These are phyloP conservation scores for Drosophila guanche DNA, from an alignment of 1,140 invertebrate genomes.

Conservation along the genomic window DNA sequence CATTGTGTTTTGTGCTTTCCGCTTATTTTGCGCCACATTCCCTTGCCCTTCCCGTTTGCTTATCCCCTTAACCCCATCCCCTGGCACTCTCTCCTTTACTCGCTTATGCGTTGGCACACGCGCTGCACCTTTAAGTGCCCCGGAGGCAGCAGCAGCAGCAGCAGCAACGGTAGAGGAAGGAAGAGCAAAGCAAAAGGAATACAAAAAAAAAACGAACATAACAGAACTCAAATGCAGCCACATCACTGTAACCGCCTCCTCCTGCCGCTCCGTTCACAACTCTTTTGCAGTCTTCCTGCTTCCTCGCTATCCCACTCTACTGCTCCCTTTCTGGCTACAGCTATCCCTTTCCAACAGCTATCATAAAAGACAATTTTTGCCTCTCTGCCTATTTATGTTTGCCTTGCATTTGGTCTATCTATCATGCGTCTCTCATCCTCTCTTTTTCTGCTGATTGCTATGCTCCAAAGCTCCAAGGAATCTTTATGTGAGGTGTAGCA, in stretches of 20 bases:
- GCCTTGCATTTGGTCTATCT: constrained; percentile 52
- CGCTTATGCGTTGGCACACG: constrained; percentile 73
- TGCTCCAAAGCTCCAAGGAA: neutral
- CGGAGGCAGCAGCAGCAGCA: constrained; percentile 24
- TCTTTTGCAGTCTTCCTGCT: no score
- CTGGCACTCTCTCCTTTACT: constrained; percentile 1
- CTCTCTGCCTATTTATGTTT: constrained; percentile 75
- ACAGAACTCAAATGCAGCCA: constrained; percentile 33
- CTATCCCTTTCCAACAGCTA: constrained; percentile 24
- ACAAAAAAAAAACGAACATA: constrained; percentile 21
- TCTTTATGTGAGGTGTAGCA: no score
- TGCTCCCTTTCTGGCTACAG: neutral
- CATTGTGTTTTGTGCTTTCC: constrained; percentile 81
- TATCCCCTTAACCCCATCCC: neutral
- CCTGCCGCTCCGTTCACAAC: constrained; percentile 2
- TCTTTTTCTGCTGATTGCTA: constrained; percentile 6
- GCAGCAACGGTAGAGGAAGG: constrained; percentile 19
- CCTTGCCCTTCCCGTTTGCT: constrained; percentile 3
- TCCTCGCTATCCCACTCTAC: neutral
- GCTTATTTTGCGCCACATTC: constrained; percentile 69
- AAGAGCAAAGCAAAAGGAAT: constrained; percentile 30
- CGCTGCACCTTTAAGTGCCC: constrained; percentile 79
- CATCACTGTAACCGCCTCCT: constrained; percentile 14
- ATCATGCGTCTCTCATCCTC: constrained; percentile 25
- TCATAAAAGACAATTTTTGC: constrained; percentile 79